Percentiles rank a stretch among this genome's conserved stretches.
Conservation (phyloP, 2,113 vertebrate species). For the Xiphorhynchus elegans region DNA sequence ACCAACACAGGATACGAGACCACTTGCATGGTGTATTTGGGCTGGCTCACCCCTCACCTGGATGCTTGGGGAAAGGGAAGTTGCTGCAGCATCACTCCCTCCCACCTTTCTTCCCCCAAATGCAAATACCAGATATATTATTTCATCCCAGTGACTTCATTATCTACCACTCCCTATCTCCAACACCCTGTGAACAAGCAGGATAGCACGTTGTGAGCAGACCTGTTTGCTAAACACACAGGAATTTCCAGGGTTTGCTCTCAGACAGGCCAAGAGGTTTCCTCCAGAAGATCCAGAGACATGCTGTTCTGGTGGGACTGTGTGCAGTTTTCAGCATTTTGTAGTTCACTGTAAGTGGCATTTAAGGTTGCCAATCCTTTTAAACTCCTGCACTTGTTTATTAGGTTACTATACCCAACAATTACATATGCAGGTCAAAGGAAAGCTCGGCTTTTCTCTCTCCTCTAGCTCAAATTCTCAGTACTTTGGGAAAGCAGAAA, state of each 20-base stretch:
- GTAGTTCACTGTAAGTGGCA: neutral
- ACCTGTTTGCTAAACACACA: neutral
- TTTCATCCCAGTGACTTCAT: neutral
- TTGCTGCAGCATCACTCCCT: neutral
- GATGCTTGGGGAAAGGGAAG: neutral
- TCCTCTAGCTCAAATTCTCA: neutral
- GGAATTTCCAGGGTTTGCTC: conserved; percentile 16
- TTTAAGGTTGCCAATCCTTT: conserved; percentile 22
- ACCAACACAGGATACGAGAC: neutral
- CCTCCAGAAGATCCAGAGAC: neutral
- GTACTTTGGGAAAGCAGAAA: neutral
- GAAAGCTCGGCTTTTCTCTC: neutral
- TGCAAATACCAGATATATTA: neutral
- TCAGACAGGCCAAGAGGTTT: neutral
- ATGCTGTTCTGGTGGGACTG: neutral
- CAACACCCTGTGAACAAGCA: conserved; percentile 22
- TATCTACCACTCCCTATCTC: conserved; percentile 30
- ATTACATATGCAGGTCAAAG: neutral
- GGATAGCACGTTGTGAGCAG: neutral
- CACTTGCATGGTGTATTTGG: neutral
- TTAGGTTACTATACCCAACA: neutral
- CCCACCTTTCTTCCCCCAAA: neutral
- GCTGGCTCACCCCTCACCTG: accelerated
- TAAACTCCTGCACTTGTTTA: conserved; percentile 1
- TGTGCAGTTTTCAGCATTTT: neutral